phyloP scores from a whole-genome alignment of 1,140 invertebrate genomes.

The Mylabris phalerata region DNA sequence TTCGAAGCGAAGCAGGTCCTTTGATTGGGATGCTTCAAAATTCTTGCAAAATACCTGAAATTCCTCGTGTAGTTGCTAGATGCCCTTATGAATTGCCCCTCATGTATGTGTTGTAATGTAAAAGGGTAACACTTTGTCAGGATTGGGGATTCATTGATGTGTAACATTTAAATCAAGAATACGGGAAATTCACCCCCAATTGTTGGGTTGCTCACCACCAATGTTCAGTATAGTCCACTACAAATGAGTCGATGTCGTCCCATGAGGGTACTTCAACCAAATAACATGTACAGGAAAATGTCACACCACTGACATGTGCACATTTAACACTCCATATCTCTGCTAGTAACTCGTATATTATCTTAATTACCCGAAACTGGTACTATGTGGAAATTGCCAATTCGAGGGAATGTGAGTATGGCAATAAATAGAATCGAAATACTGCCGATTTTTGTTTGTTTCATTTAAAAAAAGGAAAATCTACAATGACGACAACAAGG shows the following conservation, averaged over 20 bases:
- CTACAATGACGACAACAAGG: no score
- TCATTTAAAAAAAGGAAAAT: no score
- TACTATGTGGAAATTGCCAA: slow-evolving; percentile 3
- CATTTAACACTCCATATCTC: slow-evolving; percentile 24
- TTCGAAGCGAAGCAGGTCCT: no score
- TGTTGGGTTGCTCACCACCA: neutral
- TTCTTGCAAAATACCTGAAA: no score
- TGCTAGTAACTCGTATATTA: slow-evolving; percentile 16
- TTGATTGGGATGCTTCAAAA: no score
- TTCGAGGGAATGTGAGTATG: neutral
- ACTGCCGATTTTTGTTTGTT: no score
- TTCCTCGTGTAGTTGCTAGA: no score
- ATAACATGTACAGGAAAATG: slow-evolving; percentile 24
- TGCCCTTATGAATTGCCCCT: no score
- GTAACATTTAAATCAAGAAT: slow-evolving; percentile 23
- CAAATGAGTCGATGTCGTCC: slow-evolving; percentile 2
- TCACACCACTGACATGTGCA: slow-evolving; percentile 19
- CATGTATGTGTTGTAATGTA: no score
- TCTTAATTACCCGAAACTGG: slow-evolving; percentile 16
- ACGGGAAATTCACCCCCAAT: neutral
- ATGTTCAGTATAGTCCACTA: slow-evolving; percentile 2
- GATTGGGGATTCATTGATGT: slow-evolving; percentile 14
- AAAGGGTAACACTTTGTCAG: neutral
- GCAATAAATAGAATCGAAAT: no score
- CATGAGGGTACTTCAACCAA: slow-evolving; percentile 13